A percentile compares a stretch with the other conserved stretches of the same genome.
These are phyloP conservation scores for Crossocerus cetratus DNA, from an alignment of 2,888 invertebrate species.

Conservation along the genomic window DNA sequence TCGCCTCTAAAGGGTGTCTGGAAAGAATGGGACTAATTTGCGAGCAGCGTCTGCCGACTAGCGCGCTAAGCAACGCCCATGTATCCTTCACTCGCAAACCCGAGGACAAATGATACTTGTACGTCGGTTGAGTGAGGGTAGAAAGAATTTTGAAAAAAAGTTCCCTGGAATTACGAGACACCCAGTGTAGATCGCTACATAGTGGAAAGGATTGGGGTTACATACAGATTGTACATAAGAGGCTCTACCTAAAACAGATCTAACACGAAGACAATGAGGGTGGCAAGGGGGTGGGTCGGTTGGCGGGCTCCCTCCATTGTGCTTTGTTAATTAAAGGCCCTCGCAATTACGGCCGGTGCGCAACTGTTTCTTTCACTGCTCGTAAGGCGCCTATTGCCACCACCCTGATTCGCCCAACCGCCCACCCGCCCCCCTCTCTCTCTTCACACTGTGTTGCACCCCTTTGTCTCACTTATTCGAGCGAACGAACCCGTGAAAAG, in stretches of 20 bases:
- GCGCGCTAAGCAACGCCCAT: no score
- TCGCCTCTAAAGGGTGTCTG: neutral
- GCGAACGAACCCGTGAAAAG: constrained; percentile 25
- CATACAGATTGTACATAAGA: constrained; percentile 5
- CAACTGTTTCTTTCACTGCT: constrained; percentile 60
- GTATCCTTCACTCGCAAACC: no score
- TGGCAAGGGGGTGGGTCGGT: constrained; percentile 55
- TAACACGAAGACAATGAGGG: constrained; percentile 60
- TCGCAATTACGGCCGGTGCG: constrained; percentile 60
- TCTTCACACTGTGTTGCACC: neutral
- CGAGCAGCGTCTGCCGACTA: no score
- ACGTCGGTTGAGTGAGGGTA: no score
- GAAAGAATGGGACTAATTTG: neutral
- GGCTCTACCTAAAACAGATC: constrained; percentile 57
- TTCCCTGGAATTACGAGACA: neutral
- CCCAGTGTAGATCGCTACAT: neutral
- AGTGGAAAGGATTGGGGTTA: neutral
- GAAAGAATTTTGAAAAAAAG: neutral
- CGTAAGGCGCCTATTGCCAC: constrained; percentile 41
- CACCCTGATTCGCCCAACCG: neutral
- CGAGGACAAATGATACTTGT: no score
- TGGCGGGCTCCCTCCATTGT: constrained; percentile 59
- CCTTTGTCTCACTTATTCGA: constrained; percentile 12
- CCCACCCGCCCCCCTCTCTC: constrained; percentile 1
- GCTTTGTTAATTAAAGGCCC: constrained; percentile 66